phyloP scores from a whole-genome alignment of 2,797 vertebrate genomes.

The Dendrocincla fuliginosa region DNA sequence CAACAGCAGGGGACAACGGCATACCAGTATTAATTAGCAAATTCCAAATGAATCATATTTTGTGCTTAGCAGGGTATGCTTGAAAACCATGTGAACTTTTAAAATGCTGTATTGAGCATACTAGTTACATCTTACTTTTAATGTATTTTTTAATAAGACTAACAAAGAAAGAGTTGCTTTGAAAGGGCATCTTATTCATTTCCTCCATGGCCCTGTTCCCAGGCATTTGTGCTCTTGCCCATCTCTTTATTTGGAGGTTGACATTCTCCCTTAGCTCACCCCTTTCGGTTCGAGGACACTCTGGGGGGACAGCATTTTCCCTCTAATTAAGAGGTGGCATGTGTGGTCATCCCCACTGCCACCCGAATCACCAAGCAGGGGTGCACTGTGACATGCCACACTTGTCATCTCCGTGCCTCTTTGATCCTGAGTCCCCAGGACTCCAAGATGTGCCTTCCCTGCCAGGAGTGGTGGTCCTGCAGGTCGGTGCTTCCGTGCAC shows the following conservation, averaged over 20 bases:
- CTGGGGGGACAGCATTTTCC: background rate
- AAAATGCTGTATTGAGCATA: conserved; percentile 5
- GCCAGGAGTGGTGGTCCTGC: background rate
- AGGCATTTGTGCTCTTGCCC: conserved; percentile 13
- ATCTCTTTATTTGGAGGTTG: background rate
- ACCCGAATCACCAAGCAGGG: background rate
- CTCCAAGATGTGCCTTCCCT: background rate
- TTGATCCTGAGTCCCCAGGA: background rate
- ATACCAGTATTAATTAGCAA: conserved; percentile 67
- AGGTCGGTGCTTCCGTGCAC: background rate
- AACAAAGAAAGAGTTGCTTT: conserved; percentile 19
- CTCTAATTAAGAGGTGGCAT: conserved; percentile 11
- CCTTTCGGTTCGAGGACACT: background rate
- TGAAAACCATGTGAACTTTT: conserved; percentile 23
- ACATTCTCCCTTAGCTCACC: background rate
- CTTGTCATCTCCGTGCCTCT: fast-evolving
- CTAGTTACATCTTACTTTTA: conserved; percentile 6
- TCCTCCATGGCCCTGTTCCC: conserved; percentile 11
- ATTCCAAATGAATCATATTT: conserved; percentile 48
- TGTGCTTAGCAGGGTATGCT: conserved; percentile 22
- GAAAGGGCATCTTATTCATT: conserved; percentile 4
- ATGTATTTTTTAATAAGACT: background rate
- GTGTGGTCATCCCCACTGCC: background rate
- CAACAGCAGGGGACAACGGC: conserved; percentile 44
- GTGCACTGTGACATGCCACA: background rate